These are phyloP conservation scores for Lepus timidus DNA, from an alignment of 2,113 vertebrate species.

Conservation along the genomic window DNA sequence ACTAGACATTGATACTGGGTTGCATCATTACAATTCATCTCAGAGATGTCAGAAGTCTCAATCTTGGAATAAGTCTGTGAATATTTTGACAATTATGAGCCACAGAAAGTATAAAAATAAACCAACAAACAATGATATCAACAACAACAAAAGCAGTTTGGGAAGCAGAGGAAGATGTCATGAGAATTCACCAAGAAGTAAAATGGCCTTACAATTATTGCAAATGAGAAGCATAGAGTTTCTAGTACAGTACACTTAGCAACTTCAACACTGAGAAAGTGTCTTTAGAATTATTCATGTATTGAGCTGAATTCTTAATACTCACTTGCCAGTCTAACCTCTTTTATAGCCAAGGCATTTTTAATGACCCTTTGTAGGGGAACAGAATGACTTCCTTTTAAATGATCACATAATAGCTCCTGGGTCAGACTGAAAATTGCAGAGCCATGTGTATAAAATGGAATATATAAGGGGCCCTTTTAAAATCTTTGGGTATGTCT, in stretches of 20 bases:
- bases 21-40: neutral
- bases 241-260: neutral
- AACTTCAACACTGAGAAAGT: neutral
- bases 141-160: neutral
- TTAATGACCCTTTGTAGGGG: neutral
- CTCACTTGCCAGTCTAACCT: neutral
- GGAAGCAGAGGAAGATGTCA: neutral
- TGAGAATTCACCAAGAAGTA: neutral
- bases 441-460: neutral
- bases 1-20: neutral
- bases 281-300: neutral
- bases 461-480: neutral
- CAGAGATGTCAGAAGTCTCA: neutral
- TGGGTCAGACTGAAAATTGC: neutral
- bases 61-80: neutral
- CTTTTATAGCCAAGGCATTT: neutral
- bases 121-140: neutral
- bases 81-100: neutral
- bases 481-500: neutral
- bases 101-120: slow-evolving; percentile 33
- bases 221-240: neutral
- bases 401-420: neutral
- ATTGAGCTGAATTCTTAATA: neutral
- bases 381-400: neutral
- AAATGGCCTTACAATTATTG: neutral